Conservation (phyloP, 2,888 invertebrate genomes). For the Leucozona laternaria region DNA sequence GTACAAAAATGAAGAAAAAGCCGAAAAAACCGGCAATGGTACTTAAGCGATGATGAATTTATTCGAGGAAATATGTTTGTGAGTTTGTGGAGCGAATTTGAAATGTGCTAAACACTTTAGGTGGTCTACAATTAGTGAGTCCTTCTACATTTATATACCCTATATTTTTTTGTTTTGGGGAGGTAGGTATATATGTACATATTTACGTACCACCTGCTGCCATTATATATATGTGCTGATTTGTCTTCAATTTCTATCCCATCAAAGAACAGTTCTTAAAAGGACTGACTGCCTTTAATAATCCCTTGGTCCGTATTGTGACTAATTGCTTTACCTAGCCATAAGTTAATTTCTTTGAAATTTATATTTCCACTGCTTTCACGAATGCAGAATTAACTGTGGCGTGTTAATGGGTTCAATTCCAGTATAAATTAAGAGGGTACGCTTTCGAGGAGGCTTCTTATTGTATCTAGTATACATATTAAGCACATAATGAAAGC, state of each 20-base stretch:
- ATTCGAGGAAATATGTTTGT: slow-evolving; percentile 68
- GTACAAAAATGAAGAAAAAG: slow-evolving; percentile 44
- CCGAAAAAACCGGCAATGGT: slow-evolving; percentile 53
- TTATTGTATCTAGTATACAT: not conserved
- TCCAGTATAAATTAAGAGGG: slow-evolving; percentile 45
- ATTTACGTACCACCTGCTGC: not conserved
- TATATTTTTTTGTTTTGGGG: not conserved
- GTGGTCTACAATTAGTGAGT: slow-evolving; percentile 68
- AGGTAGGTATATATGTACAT: not conserved
- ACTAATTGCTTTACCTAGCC: slow-evolving; percentile 70
- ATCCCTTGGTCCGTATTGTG: slow-evolving; percentile 65
- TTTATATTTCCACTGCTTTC: slow-evolving; percentile 46
- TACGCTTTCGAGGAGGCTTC: not conserved
- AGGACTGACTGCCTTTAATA: slow-evolving; percentile 42
- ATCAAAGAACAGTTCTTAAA: slow-evolving; percentile 37
- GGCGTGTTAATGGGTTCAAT: slow-evolving; percentile 74
- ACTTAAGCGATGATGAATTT: slow-evolving; percentile 74
- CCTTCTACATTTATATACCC: slow-evolving; percentile 30
- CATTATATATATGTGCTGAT: slow-evolving; percentile 7
- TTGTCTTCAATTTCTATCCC: slow-evolving; percentile 7
- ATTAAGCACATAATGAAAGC: slow-evolving; percentile 43
- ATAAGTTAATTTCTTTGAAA: slow-evolving; percentile 72
- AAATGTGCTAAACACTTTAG: slow-evolving; percentile 75
- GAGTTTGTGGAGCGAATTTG: slow-evolving; percentile 65
- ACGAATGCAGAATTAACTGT: slow-evolving; percentile 51